Conservation (phyloP, 2,888 invertebrate genomes). For the Trichacis sp. region DNA sequence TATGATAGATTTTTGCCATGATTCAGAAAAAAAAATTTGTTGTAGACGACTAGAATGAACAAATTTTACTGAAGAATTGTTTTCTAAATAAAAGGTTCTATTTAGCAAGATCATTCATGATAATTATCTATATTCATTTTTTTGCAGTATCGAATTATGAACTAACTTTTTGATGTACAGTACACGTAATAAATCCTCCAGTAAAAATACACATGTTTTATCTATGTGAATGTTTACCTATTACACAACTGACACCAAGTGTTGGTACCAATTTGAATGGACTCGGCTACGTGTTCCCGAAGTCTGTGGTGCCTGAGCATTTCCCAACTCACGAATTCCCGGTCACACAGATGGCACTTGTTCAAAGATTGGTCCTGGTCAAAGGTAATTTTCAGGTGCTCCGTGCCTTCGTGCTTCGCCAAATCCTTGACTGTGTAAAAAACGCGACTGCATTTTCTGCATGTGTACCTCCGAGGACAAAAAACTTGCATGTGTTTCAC, state of each 20-base stretch:
- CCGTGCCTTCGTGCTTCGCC: constrained; percentile 57
- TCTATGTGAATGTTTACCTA: too few relatives aligned
- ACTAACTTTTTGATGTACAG: too few relatives aligned
- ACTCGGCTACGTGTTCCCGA: constrained; percentile 53
- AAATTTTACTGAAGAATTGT: too few relatives aligned
- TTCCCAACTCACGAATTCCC: constrained; percentile 59
- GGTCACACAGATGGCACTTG: constrained; percentile 58
- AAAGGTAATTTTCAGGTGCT: constrained; percentile 54
- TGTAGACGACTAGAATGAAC: too few relatives aligned
- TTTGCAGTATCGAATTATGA: too few relatives aligned
- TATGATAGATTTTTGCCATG: too few relatives aligned
- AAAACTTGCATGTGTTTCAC: constrained; percentile 57
- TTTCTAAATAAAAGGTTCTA: too few relatives aligned
- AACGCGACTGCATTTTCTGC: constrained; percentile 54
- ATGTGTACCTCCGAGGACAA: constrained; percentile 56
- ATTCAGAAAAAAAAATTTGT: too few relatives aligned
- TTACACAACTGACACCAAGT: constrained; percentile 60
- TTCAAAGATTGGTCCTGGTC: constrained; percentile 53
- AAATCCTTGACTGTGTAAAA: constrained; percentile 56
- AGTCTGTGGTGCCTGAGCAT: constrained; percentile 59
- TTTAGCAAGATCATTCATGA: too few relatives aligned
- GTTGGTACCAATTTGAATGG: constrained; percentile 47
- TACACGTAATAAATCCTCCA: too few relatives aligned
- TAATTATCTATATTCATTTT: too few relatives aligned
- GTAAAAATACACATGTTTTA: too few relatives aligned